These are phyloP conservation scores for Spinus olivaceus DNA, from an alignment of 2,797 vertebrate species.

Conservation along the genomic window DNA sequence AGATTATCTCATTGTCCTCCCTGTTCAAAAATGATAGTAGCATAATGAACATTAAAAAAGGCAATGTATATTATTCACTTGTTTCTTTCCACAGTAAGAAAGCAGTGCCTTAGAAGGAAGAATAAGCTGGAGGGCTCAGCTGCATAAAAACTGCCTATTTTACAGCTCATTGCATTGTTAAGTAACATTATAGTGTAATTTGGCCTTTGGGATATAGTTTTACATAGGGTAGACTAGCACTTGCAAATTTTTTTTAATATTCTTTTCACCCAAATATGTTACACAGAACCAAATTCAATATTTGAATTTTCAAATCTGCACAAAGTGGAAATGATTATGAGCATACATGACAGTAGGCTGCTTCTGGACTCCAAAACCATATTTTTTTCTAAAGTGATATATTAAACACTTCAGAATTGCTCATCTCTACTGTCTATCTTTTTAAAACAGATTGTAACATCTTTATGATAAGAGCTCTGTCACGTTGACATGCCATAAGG, in stretches of 20 bases:
- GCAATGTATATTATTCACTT: conserved; percentile 12
- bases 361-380: background rate
- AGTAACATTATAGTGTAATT: conserved; percentile 39
- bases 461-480: background rate
- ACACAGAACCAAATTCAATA: conserved; percentile 21
- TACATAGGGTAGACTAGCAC: background rate
- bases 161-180: conserved; percentile 61
- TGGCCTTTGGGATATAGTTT: conserved; percentile 10
- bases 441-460: background rate
- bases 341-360: background rate
- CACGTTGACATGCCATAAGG: background rate
- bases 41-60: conserved; percentile 21
- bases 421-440: background rate
- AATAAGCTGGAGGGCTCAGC: conserved; percentile 54
- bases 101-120: background rate
- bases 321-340: background rate
- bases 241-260: background rate
- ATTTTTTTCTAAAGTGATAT: conserved; percentile 13
- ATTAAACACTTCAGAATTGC: background rate
- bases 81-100: conserved; percentile 31
- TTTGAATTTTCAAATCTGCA: conserved; percentile 31
- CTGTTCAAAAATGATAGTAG: conserved; percentile 17
- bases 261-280: background rate
- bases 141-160: conserved; percentile 51
- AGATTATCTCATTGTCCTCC: conserved; percentile 42